phyloP scores from a whole-genome alignment of 2,113 vertebrate species.

The Centropus unirufus region DNA sequence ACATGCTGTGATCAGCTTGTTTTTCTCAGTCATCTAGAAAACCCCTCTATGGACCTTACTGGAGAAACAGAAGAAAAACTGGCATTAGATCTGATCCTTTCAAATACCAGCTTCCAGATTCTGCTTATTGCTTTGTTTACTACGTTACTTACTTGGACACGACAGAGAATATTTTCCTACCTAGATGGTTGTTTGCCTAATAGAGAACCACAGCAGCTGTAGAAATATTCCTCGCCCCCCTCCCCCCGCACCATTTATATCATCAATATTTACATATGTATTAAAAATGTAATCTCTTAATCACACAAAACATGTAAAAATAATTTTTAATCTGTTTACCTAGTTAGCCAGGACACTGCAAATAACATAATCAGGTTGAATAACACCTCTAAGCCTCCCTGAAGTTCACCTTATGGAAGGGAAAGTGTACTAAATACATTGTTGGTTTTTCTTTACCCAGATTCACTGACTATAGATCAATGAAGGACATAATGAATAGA shows the following conservation, averaged over 20 bases:
- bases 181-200: not conserved
- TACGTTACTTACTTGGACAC: not conserved
- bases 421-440: not conserved
- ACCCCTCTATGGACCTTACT: accelerated
- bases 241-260: not conserved
- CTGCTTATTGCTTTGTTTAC: not conserved
- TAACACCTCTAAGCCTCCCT: not conserved
- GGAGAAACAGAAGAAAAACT: not conserved
- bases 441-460: not conserved
- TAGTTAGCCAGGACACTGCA: not conserved
- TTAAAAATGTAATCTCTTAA: constrained; percentile 13
- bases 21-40: not conserved
- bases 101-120: not conserved
- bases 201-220: not conserved
- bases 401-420: not conserved
- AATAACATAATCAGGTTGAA: not conserved
- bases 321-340: not conserved
- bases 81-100: not conserved
- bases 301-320: not conserved
- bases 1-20: not conserved
- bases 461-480: not conserved
- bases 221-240: not conserved
- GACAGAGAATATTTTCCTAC: not conserved
- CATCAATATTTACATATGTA: not conserved
- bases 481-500: not conserved